Evolutionary conservation across 2,888 invertebrate genomes (phyloP), one percentile per base, ranked within the genome.

Genomic region (Agriotes lineatus): DNA sequence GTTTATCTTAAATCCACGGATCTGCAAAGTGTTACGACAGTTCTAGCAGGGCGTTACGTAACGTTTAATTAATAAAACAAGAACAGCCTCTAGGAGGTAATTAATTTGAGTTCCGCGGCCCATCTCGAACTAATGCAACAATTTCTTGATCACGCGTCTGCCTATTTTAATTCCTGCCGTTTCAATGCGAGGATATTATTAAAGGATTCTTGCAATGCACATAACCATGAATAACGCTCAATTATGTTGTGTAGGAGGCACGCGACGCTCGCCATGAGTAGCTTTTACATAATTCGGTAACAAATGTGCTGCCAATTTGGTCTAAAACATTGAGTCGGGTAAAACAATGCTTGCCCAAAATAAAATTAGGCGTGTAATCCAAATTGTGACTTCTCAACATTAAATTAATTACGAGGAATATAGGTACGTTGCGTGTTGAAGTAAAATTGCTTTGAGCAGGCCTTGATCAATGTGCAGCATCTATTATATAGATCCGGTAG

Each of bases 101-200:
- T 48, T 48, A 48, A 48, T 22, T 48, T 48, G 25, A 25, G 48
- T 48, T 48, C 20, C 48, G 25, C 42, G 12, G 25, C 48, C 12
- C 48, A 48, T 48, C 48, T 12, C 19, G n/a, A 4, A 5, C 48
- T 52, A 52, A 52, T 52, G 18, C 10, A 45, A 59, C 14, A 45
- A 59, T 44, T 59, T 45, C 25, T 33, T 44, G 22, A 18, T 45
- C 44, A 33, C 59, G 59, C 59, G 18, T 59, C 19, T n/a, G n/a
- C n/a, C 45, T 45, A 44, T 44, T 45, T n/a, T 59, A 59, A 59
- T 59, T 30, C 30, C n/a, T 42, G 33, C 33, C 19, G 42, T 30
- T 59, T 57, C 22, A 57, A 14, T 18, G 59, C 45, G 33, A 59
- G 59, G 59, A 25, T 59, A 16, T 59, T 45, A 56, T 56, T 56